A percentile compares a stretch with the other conserved stretches of the same genome.
Evolutionary conservation across 2,113 vertebrate species (phyloP).

Genomic region (Ceyx cyanopectus): DNA sequence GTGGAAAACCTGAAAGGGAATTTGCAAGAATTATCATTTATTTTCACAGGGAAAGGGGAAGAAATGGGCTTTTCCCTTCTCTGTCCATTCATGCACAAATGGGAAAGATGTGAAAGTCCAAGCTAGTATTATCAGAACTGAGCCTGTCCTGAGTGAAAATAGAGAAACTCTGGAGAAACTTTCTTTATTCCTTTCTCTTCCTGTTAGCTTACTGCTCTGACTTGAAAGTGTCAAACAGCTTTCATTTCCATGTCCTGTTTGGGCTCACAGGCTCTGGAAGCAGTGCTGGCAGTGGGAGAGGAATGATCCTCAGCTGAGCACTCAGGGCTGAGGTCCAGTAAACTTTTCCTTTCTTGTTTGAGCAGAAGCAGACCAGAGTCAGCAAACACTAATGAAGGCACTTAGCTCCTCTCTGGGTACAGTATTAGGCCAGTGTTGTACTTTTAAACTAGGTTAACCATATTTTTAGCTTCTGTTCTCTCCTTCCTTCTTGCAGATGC

Average conservation of each 20-base stretch:
- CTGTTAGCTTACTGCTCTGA: background rate
- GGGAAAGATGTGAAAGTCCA: background rate
- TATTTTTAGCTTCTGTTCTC: conserved; percentile 37
- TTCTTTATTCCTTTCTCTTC: background rate
- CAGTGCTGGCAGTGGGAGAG: background rate
- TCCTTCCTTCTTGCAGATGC: background rate
- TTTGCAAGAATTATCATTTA: background rate
- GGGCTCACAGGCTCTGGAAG: background rate
- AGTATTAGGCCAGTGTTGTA: background rate
- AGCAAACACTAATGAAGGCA: background rate
- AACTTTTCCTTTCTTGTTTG: background rate
- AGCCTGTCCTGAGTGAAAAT: background rate
- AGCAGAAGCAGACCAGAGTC: background rate
- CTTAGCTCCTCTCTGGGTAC: background rate
- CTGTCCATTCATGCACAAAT: background rate
- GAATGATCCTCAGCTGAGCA: background rate
- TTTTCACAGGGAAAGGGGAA: background rate
- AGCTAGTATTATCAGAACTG: background rate
- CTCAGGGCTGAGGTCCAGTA: background rate
- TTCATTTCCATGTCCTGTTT: background rate
- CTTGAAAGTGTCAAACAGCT: background rate
- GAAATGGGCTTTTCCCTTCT: background rate
- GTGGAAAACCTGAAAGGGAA: background rate
- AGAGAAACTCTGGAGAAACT: background rate
- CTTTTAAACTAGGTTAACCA: background rate